Conservation (phyloP, 2,113 vertebrate species). For the Carlito syrichta region DNA sequence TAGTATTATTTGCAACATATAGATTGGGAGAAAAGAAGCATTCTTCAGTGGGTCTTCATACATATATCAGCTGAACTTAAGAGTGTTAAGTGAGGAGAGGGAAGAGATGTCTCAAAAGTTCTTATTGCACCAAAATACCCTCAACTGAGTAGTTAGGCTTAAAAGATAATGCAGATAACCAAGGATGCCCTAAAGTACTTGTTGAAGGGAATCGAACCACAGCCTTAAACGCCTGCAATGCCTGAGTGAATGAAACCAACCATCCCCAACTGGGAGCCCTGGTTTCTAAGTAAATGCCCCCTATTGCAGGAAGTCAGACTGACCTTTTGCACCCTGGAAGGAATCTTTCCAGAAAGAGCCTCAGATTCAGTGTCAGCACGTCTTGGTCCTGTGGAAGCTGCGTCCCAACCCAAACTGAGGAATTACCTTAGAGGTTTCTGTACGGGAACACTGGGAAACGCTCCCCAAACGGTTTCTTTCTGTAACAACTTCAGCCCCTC, state of each 20-base stretch:
- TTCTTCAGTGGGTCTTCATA: neutral
- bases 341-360: neutral
- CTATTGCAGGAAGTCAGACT: rapidly evolving
- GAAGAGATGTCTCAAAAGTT: neutral
- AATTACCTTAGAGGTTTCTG: neutral
- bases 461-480: neutral
- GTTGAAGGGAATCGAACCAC: neutral
- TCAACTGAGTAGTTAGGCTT: neutral
- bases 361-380: neutral
- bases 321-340: neutral
- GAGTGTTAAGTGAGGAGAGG: neutral
- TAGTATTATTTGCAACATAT: neutral
- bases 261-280: neutral
- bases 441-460: rapidly evolving
- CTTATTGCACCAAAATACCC: neutral
- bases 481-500: neutral
- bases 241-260: rapidly evolving
- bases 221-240: neutral
- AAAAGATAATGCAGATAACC: no score
- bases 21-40: neutral
- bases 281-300: neutral
- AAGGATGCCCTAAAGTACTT: no score
- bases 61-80: neutral
- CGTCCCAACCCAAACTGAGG: rapidly evolving
- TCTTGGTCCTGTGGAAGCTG: neutral